Percentiles rank a stretch among this genome's conserved stretches.
Conservation (phyloP, 2,888 invertebrate genomes). For the Oxycera nigricornis region DNA sequence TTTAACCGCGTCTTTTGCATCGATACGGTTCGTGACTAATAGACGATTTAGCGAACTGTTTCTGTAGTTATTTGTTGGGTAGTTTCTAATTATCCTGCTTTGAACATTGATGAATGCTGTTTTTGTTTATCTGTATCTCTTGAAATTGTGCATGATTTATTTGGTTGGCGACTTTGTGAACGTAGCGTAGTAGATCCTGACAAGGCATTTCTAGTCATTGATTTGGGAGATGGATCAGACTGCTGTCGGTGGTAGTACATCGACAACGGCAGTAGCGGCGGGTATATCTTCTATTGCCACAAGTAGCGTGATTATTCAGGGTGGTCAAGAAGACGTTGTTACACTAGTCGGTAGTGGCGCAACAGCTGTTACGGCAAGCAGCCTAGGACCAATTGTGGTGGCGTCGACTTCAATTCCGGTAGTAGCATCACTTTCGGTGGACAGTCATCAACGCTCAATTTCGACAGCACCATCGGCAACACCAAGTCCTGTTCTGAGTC, state of each 20-base stretch:
- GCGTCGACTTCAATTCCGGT: neutral
- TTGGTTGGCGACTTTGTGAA: neutral
- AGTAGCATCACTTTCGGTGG: slow-evolving; percentile 50
- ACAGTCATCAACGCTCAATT: slow-evolving; percentile 58
- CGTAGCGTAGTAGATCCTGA: neutral
- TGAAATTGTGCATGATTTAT: neutral
- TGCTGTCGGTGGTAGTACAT: slow-evolving; percentile 40
- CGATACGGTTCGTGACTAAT: no score
- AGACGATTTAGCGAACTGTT: no score
- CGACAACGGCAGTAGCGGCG: slow-evolving; percentile 47
- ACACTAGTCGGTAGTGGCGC: slow-evolving; percentile 31
- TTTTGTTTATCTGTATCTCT: no score
- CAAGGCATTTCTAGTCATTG: neutral
- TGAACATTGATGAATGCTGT: no score
- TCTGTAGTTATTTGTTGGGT: no score
- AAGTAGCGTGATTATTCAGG: slow-evolving; percentile 46
- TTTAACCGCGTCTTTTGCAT: no score
- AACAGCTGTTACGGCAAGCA: neutral
- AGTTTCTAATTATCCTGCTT: no score
- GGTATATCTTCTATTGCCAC: slow-evolving; percentile 48
- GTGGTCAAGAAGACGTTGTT: slow-evolving; percentile 54
- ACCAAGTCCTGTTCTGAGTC: slow-evolving; percentile 61
- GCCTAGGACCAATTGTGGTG: neutral
- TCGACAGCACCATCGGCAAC: slow-evolving; percentile 60
- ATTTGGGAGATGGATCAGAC: slow-evolving; percentile 35